These are phyloP conservation scores for Polyodon spathula DNA, from an alignment of 2,113 vertebrate genomes.

Conservation along the genomic window DNA sequence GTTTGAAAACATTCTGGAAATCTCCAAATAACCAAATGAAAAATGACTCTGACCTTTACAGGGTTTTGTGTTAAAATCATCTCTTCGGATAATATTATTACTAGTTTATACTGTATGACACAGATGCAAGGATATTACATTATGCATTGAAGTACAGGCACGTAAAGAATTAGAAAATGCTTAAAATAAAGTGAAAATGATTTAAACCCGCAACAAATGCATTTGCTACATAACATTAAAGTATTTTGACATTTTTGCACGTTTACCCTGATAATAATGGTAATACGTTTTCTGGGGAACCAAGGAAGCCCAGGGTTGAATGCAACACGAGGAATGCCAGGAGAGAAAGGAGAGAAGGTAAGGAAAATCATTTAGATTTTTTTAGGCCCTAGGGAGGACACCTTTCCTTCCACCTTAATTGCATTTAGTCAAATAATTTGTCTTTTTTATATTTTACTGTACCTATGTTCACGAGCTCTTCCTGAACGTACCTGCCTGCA, in stretches of 20 bases:
- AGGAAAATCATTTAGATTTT: conserved; percentile 7
- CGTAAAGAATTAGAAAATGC: background rate
- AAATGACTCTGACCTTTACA: conserved; percentile 7
- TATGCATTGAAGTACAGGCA: background rate
- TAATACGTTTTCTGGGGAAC: conserved; percentile 49
- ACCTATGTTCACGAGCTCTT: too few relatives aligned
- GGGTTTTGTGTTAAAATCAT: conserved; percentile 7
- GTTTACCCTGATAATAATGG: background rate
- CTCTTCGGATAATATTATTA: conserved; percentile 13
- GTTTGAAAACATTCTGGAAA: conserved; percentile 5
- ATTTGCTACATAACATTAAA: background rate
- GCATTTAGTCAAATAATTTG: too few relatives aligned
- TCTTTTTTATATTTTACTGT: too few relatives aligned
- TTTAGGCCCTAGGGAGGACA: too few relatives aligned
- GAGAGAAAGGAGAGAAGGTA: conserved; percentile 74
- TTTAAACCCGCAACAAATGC: background rate
- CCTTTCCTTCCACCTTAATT: too few relatives aligned
- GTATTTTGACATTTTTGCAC: background rate
- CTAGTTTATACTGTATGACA: background rate
- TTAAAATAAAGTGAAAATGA: conserved; percentile 2
- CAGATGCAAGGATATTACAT: conserved; percentile 16
- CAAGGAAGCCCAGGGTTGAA: conserved; percentile 52
- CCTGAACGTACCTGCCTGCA: too few relatives aligned
- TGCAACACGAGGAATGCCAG: conserved; percentile 51
- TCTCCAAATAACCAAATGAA: conserved; percentile 7